Conservation (phyloP, 2,888 invertebrate species). For the Lasioglossum calceatum region DNA sequence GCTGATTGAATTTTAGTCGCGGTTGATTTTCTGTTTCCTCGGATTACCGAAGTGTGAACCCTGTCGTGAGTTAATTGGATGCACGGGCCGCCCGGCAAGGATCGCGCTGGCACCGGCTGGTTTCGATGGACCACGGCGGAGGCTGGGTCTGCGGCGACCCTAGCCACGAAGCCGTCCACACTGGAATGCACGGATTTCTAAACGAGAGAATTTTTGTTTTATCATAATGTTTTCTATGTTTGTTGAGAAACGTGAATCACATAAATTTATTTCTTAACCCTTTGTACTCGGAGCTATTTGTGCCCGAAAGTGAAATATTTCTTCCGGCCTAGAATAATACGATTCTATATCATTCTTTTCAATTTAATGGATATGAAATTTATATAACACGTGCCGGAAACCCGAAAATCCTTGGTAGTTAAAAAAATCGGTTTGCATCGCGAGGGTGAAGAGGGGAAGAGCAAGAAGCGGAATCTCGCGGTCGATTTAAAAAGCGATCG, state of each 20-base stretch:
- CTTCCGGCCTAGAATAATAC: too few relatives aligned
- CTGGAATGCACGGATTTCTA: background rate
- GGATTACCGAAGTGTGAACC: constrained; percentile 16
- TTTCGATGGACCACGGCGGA: background rate
- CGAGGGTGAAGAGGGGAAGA: fast-evolving
- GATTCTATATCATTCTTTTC: too few relatives aligned
- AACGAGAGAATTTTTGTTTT: too few relatives aligned
- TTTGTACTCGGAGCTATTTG: too few relatives aligned
- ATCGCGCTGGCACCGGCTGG: background rate
- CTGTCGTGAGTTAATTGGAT: constrained; percentile 9
- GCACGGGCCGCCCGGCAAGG: background rate
- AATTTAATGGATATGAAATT: too few relatives aligned
- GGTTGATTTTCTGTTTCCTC: constrained; percentile 5
- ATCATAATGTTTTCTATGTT: too few relatives aligned
- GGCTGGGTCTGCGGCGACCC: background rate
- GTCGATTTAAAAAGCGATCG: constrained; percentile 9
- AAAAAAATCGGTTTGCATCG: too few relatives aligned
- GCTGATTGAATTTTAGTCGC: constrained; percentile 21
- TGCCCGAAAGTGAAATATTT: too few relatives aligned
- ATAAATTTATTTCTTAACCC: too few relatives aligned
- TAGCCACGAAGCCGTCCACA: background rate
- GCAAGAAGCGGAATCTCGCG: background rate
- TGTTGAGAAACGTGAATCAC: too few relatives aligned
- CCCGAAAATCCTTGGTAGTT: background rate
- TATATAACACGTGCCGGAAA: too few relatives aligned